Conservation (phyloP, 2,113 vertebrate genomes). For the Limnothrissa miodon region DNA sequence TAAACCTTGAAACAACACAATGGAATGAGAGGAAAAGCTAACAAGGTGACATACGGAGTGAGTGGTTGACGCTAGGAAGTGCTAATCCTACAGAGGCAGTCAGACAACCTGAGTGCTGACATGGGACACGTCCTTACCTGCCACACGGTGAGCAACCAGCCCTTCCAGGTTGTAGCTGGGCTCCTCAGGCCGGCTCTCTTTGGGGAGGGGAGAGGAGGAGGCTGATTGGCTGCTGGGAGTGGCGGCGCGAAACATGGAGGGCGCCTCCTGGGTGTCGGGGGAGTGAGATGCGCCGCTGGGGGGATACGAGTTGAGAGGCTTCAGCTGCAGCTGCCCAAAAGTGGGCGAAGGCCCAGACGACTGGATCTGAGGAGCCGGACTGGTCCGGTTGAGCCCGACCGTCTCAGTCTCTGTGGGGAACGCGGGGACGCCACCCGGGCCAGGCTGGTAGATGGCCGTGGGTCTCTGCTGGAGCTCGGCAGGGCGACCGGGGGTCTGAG, state of each 20-base stretch:
- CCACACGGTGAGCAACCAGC: conserved; percentile 91
- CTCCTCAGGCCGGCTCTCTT: conserved; percentile 74
- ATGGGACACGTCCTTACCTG: conserved; percentile 76
- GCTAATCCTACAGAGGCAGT: not conserved
- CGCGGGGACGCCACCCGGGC: conserved; percentile 4
- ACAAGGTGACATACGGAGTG: not conserved
- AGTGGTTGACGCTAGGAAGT: not conserved
- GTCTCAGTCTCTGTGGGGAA: conserved; percentile 59
- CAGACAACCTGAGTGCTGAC: too few relatives aligned
- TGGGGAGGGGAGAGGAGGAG: conserved; percentile 72
- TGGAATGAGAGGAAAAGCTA: not conserved
- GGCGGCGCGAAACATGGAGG: conserved; percentile 39
- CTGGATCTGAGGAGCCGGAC: conserved; percentile 44
- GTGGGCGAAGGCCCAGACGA: conserved; percentile 27
- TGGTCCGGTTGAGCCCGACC: conserved; percentile 49
- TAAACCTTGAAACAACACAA: not conserved
- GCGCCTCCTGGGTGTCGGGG: conserved; percentile 48
- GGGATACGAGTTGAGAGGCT: conserved; percentile 62
- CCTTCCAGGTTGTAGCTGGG: conserved; percentile 86
- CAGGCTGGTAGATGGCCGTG: conserved; percentile 27
- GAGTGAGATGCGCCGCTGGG: conserved; percentile 57
- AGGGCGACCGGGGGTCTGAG: conserved; percentile 42
- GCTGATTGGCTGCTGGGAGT: conserved; percentile 47
- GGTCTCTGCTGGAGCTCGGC: conserved; percentile 54
- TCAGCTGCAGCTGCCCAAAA: conserved; percentile 64